These are phyloP conservation scores for Ptychobarbus kaznakovi DNA, from an alignment of 2,797 vertebrate genomes.

Conservation along the genomic window DNA sequence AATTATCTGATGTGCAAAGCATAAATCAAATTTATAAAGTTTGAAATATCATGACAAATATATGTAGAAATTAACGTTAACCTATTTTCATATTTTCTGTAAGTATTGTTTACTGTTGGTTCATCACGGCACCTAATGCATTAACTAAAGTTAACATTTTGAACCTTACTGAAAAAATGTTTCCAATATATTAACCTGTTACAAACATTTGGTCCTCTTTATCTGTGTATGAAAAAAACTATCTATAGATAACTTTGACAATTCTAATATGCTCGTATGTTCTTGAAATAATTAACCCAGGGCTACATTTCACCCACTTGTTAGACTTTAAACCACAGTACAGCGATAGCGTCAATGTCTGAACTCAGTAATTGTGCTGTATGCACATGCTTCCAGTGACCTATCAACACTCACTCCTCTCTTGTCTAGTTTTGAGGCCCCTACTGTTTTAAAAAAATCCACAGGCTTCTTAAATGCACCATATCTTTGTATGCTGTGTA, in stretches of 20 bases:
- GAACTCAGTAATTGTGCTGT: constrained; percentile 22
- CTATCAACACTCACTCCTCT: constrained; percentile 21
- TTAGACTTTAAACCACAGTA: constrained; percentile 39
- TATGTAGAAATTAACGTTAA: too few relatives aligned
- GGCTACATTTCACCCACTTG: constrained; percentile 8
- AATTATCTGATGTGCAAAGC: too few relatives aligned
- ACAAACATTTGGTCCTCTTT: constrained; percentile 1
- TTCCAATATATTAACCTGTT: neutral
- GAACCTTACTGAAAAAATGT: neutral
- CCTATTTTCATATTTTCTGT: too few relatives aligned
- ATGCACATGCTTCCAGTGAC: constrained; percentile 29
- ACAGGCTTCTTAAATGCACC: too few relatives aligned
- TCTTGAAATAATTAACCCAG: constrained; percentile 19
- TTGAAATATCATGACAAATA: too few relatives aligned
- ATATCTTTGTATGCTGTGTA: neutral
- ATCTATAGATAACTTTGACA: constrained; percentile 1
- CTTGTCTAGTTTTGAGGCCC: constrained; percentile 27
- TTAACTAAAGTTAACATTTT: neutral
- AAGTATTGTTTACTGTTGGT: neutral
- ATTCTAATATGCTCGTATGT: neutral
- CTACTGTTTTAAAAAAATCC: too few relatives aligned
- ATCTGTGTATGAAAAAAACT: neutral
- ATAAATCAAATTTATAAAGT: too few relatives aligned
- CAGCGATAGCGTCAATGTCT: neutral
- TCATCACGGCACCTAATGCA: neutral